These are phyloP conservation scores for Scaptodrosophila lebanonensis DNA, from an alignment of 1,140 invertebrate species.

Conservation along the genomic window DNA sequence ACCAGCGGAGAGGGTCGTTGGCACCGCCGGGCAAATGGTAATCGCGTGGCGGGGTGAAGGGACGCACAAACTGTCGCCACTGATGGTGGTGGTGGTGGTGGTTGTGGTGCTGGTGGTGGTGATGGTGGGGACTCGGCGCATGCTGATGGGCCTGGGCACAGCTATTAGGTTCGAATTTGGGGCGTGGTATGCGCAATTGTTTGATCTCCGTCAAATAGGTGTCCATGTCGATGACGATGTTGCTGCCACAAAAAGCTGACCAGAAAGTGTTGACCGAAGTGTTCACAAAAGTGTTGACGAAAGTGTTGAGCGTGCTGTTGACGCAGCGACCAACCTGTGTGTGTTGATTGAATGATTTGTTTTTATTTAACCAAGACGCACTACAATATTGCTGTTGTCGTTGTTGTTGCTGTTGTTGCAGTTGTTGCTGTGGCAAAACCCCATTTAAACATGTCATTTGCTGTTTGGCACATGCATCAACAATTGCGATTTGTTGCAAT, in stretches of 20 bases:
- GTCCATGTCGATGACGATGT: conserved; percentile 80
- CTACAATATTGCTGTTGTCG: too few relatives aligned
- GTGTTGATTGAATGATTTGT: conserved; percentile 60
- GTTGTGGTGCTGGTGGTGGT: conserved; percentile 13
- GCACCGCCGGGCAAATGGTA: conserved; percentile 60
- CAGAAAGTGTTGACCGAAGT: too few relatives aligned
- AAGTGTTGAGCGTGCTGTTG: too few relatives aligned
- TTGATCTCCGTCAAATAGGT: conserved; percentile 90
- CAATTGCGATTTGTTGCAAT: too few relatives aligned
- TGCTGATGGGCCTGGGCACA: conserved; percentile 80
- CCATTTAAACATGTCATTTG: too few relatives aligned
- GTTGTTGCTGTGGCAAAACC: too few relatives aligned
- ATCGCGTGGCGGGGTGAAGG: conserved; percentile 73
- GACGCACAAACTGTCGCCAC: conserved; percentile 75
- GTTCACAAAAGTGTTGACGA: too few relatives aligned
- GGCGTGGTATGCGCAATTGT: conserved; percentile 87
- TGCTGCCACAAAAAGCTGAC: too few relatives aligned
- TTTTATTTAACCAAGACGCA: conserved; percentile 61
- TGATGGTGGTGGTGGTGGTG: conserved; percentile 39
- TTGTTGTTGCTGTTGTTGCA: too few relatives aligned
- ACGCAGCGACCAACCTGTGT: conserved; percentile 54
- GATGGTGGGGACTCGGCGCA: conserved; percentile 46
- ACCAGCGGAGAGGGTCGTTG: too few relatives aligned
- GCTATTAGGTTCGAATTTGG: conserved; percentile 86
- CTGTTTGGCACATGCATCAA: too few relatives aligned